These are phyloP conservation scores for Drosophila biarmipes DNA, from an alignment of 1,140 invertebrate genomes.

Conservation along the genomic window DNA sequence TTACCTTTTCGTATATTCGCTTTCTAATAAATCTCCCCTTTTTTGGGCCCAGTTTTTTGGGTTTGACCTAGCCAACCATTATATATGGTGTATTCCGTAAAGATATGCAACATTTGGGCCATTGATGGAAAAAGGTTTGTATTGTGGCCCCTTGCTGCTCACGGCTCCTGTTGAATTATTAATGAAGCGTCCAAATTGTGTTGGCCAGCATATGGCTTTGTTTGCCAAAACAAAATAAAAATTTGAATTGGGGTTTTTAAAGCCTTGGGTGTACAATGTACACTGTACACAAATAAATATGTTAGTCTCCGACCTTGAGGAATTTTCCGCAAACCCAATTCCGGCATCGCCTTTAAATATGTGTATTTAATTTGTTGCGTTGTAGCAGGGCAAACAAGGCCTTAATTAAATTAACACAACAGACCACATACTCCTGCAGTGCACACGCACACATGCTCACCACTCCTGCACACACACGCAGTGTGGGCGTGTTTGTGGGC, in stretches of 20 bases:
- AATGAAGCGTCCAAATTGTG: slow-evolving; percentile 62
- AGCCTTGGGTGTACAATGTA: background rate
- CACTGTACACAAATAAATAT: slow-evolving; percentile 13
- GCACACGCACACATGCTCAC: slow-evolving; percentile 29
- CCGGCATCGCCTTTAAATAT: slow-evolving; percentile 29
- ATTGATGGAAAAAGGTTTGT: slow-evolving; percentile 73
- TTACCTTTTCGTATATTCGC: background rate
- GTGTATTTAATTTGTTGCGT: slow-evolving; percentile 28
- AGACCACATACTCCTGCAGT: slow-evolving; percentile 50
- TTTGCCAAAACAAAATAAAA: slow-evolving; percentile 46
- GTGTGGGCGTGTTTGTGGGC: slow-evolving; percentile 54
- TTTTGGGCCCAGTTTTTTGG: background rate
- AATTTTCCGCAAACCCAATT: slow-evolving; percentile 15
- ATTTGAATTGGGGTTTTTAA: slow-evolving; percentile 21
- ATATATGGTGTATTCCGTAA: slow-evolving; percentile 32
- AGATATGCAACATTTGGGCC: slow-evolving; percentile 52
- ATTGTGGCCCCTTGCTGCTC: slow-evolving; percentile 20
- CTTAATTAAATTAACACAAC: slow-evolving; percentile 81
- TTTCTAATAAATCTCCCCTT: background rate
- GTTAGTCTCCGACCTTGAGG: slow-evolving; percentile 24
- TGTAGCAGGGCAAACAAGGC: slow-evolving; percentile 34
- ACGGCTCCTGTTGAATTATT: slow-evolving; percentile 74
- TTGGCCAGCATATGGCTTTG: slow-evolving; percentile 46
- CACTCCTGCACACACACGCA: slow-evolving; percentile 23
- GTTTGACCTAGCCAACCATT: slow-evolving; percentile 34